Base-by-base conservation (phyloP, 92 coral and sea anemone genomes). In the Siderastrea siderea region DNA sequence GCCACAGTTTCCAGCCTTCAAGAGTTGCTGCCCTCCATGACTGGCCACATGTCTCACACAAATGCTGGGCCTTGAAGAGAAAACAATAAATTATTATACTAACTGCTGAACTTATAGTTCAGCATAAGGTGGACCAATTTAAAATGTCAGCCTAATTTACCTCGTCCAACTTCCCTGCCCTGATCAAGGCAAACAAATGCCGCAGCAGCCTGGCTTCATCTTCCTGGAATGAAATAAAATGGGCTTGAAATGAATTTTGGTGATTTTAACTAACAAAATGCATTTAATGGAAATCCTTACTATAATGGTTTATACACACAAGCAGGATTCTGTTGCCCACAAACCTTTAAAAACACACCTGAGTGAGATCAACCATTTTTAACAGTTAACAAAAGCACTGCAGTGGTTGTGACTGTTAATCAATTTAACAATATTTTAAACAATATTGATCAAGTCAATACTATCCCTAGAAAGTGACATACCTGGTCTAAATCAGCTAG, bases 141-240 rank as follows among this genome's bases (percentile, higher is more conserved):
- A 52, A 6, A 68, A 76, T 15, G 7, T 12, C 49, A 43, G 46
- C 9, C 7, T 2, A 11, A 58, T 17, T 75, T 77, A 97, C 99
- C 97, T 96, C 86, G 82, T 96, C 94, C 17, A 98, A 86, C 81
- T 98, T 98, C 50, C 99, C 99, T 38, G 99, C 99, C 80, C 99
- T 93, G 68, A 98, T 85, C 67, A 92, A 94, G 51, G 84, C 94
- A 89, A 98, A 98, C 72, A 98, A 53, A 83, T 98, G 97, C 80
- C 89, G 93, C n/a, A 98, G 84, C 57, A 98, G 91, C 71, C 96
- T 94, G 66, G 91, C 87, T 78, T 98, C 99, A 80, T 98, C 99
- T 89, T 98, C 99, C 99, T 98, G 70, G 19, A 71, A 80, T 12
- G 38, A 26, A 26, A 26, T 26, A 26, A 26, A 26, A 26, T 26